Base-by-base conservation (phyloP, 1,140 invertebrate species). In the Drosophila chauvacae region DNA sequence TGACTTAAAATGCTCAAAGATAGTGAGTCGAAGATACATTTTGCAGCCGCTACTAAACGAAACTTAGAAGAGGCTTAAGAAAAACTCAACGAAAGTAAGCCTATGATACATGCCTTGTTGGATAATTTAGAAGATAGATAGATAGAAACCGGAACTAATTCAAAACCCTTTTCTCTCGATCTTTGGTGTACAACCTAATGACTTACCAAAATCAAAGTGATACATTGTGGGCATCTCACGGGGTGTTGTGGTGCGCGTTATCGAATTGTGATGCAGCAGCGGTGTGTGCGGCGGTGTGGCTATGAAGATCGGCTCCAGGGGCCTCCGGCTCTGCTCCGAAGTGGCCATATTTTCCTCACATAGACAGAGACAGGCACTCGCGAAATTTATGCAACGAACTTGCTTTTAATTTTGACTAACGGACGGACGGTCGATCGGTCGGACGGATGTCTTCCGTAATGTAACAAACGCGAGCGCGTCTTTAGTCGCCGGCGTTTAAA, bases 361-460 rank as follows among this genome's bases (percentile, higher is more conserved):
- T 65, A 55, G 33, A 69, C 66, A 51, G 48, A 53, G 51, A 70
- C 51, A 51, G 18, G 50, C 53, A 51, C 41, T 47, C 0, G 77
- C 58, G 56, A 56, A 85, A 85, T 88, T 80, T 84, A 88, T 88
- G 81, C 81, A 88, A 81, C 83, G 70, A 90, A 81, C 77, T 81
- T 41, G 39, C 65, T 79, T 64, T 51, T 81, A 68, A 55, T 23
- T 55, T 71, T 73, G 30, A 51, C 59, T 64, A 51, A 53, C 33
- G 30, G 23, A 51, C 42, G 56, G 47, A 53, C 28, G 51, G 47
- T 41, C 48, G 39, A 6, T 44, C 44, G 30, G 11, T 35, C 30
- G 37, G 16, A 30, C 28, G 50, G 33, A 37, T 20, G 53, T 55
- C 53, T 55, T 55, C 53, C 53, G 30, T 37, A 69, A 62, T 57